Conservation (phyloP, 2,888 invertebrate species). For the Plebejus melissa region DNA sequence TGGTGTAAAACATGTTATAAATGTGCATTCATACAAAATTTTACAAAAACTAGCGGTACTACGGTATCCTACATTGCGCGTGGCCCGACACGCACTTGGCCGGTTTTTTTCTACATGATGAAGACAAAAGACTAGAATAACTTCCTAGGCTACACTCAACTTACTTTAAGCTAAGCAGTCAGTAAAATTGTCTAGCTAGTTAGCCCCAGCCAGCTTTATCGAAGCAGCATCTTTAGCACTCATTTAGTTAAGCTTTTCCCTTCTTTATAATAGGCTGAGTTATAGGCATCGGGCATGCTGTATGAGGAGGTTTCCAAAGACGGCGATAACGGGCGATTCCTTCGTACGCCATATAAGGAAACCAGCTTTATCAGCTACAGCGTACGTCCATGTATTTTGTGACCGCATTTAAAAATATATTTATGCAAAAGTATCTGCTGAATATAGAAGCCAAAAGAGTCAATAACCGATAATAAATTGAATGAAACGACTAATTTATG, state of each 20-base stretch:
- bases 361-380: slow-evolving; percentile 43
- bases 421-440: neutral
- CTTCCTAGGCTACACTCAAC: neutral
- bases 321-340: slow-evolving; percentile 55
- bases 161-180: neutral
- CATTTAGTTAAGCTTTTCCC: slow-evolving; percentile 33
- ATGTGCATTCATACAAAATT: too few species aligned
- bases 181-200: neutral
- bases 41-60: too few species aligned
- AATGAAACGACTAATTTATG: neutral
- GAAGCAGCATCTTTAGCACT: neutral
- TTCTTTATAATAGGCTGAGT: slow-evolving; percentile 38
- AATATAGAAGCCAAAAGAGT: neutral
- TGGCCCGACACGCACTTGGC: too few species aligned
- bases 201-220: neutral
- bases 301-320: slow-evolving; percentile 44
- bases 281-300: slow-evolving; percentile 37
- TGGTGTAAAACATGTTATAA: too few species aligned
- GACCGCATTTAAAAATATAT: slow-evolving; percentile 28
- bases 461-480: neutral
- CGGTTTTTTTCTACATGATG: too few species aligned
- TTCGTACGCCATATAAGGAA: slow-evolving; percentile 52
- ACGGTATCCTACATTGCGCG: too few species aligned
- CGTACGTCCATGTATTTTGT: neutral
- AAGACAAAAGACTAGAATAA: neutral